Percentiles rank a stretch among this genome's conserved stretches.
Evolutionary conservation across 2,113 vertebrate species (phyloP).

Genomic region (Hepsetus odoe): DNA sequence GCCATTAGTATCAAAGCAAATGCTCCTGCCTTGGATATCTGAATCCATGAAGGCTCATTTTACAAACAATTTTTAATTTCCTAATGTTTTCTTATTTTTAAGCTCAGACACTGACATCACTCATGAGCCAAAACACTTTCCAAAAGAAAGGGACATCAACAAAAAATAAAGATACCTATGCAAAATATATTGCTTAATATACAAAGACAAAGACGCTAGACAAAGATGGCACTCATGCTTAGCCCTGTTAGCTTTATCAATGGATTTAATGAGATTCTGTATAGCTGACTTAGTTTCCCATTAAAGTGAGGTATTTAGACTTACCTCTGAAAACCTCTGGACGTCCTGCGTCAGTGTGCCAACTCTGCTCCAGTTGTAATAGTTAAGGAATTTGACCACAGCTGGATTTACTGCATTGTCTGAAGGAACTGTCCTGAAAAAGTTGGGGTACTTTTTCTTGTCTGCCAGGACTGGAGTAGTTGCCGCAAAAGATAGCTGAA

Average conservation of each 20-base stretch:
- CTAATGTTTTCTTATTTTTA: not conserved
- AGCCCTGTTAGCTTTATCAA: not conserved
- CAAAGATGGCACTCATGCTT: not conserved
- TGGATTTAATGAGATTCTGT: not conserved
- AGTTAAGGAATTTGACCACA: constrained; percentile 92
- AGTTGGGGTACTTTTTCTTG: constrained; percentile 98
- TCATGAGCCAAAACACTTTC: not conserved
- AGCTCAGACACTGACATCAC: not conserved
- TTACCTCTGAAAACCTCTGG: constrained; percentile 97
- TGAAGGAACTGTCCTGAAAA: constrained; percentile 98
- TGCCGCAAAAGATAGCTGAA: constrained; percentile 95
- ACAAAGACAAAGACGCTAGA: not conserved
- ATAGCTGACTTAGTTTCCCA: not conserved
- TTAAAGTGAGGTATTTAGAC: constrained; percentile 37
- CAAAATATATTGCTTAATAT: not conserved
- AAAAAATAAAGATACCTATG: not conserved
- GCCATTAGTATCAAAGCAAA: not conserved
- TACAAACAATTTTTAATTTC: not conserved
- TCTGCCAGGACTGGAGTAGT: constrained; percentile 96
- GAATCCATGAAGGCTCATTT: not conserved
- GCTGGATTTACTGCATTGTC: constrained; percentile 98
- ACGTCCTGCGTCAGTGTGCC: constrained; percentile 98
- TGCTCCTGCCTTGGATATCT: not conserved
- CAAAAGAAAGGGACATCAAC: not conserved
- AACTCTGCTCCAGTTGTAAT: constrained; percentile 93